Conservation (phyloP, 2,888 invertebrate genomes). For the Caenorhabditis becei region DNA sequence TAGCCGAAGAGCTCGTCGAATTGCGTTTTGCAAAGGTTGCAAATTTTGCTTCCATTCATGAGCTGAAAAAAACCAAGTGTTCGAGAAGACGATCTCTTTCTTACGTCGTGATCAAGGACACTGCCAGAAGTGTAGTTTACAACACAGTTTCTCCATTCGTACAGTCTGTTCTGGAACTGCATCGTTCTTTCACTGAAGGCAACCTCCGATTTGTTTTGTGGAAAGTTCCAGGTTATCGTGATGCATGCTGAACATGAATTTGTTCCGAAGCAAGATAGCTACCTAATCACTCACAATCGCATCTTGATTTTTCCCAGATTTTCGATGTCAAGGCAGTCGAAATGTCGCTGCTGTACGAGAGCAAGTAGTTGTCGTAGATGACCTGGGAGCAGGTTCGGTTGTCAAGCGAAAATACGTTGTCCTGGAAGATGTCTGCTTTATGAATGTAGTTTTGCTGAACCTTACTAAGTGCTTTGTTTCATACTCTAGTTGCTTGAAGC, state of each 20-base stretch:
- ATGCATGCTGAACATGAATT: constrained; percentile 68
- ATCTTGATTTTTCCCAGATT: constrained; percentile 79
- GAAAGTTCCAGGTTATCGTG: constrained; percentile 72
- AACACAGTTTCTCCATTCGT: constrained; percentile 77
- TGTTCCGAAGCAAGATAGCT: background rate
- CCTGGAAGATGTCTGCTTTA: constrained; percentile 40
- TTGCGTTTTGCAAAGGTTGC: constrained; percentile 69
- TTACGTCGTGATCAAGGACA: constrained; percentile 1
- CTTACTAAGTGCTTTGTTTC: constrained; percentile 75
- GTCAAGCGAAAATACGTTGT: constrained; percentile 68
- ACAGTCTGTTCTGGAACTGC: constrained; percentile 66
- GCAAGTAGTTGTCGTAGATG: constrained; percentile 78
- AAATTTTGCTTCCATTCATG: constrained; percentile 65
- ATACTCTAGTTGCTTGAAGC: constrained; percentile 77
- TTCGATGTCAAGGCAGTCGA: constrained; percentile 69
- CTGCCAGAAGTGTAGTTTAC: constrained; percentile 68
- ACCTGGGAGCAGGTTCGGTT: constrained; percentile 77
- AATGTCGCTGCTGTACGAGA: constrained; percentile 78
- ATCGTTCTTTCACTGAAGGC: constrained; percentile 72
- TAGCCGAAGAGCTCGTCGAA: constrained; percentile 75
- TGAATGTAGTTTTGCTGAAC: constrained; percentile 5
- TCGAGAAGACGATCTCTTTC: background rate
- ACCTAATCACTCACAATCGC: constrained; percentile 76
- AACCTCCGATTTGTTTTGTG: constrained; percentile 63
- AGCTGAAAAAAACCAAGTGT: constrained; percentile 28